Conservation (phyloP, 2,797 vertebrate genomes). For the Triplophysa yarkandensis region DNA sequence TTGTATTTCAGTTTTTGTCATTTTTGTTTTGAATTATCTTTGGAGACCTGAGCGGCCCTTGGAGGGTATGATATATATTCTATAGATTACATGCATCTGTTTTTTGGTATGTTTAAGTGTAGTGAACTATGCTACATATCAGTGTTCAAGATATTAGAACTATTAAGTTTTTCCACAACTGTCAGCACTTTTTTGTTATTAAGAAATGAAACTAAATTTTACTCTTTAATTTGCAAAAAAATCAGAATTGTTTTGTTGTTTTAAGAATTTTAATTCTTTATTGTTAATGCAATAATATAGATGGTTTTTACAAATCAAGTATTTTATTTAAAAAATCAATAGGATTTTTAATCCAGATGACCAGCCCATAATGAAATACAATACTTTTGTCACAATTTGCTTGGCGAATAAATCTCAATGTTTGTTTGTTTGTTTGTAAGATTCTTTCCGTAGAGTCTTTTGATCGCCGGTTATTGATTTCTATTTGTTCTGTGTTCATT, state of each 20-base stretch:
- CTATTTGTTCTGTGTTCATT: conserved; percentile 18
- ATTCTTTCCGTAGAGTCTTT: conserved; percentile 11
- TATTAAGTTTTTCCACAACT: conserved; percentile 10
- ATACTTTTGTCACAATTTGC: conserved; percentile 2
- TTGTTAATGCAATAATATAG: no score
- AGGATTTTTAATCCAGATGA: conserved; percentile 29
- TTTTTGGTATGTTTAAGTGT: background rate
- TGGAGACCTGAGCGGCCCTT: conserved; percentile 30
- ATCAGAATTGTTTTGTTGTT: no score
- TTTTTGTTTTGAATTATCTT: conserved; percentile 46
- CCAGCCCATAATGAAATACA: conserved; percentile 22
- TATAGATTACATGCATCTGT: conserved; percentile 10
- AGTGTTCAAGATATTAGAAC: background rate
- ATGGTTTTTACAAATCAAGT: no score
- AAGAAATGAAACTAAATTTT: background rate
- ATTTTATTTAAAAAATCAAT: background rate
- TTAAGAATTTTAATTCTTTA: no score
- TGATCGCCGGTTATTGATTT: conserved; percentile 22
- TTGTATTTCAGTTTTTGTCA: conserved; percentile 46
- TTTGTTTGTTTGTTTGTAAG: background rate
- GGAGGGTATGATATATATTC: conserved; percentile 30
- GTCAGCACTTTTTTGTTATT: background rate
- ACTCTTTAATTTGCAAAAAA: no score
- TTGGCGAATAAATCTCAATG: conserved; percentile 21
- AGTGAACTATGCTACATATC: background rate